Base-by-base conservation (phyloP, 2,888 invertebrate species). In the Cephus pulcher region DNA sequence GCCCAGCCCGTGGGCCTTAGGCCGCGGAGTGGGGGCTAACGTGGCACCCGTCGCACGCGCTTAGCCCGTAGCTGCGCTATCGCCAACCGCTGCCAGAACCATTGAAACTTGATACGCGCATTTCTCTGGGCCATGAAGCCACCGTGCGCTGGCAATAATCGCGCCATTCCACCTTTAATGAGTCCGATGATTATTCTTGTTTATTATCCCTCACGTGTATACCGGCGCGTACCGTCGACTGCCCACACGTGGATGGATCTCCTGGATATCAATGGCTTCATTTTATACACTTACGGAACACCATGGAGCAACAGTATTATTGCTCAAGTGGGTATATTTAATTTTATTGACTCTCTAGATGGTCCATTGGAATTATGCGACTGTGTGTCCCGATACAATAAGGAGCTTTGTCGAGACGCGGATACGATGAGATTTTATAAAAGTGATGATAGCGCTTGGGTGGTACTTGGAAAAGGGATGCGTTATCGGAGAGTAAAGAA, bases 61-160 rank as follows among this genome's bases (percentile, higher is more conserved):
- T 40, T 69, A 74, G 78, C 75, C 75, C 78, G 69, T 69, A 69
- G 74, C 77, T 74, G 32, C 74, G 35, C 69, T 77, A 73, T 69
- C 75, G 78, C 78, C 34, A 70, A 74, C 69, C 78, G 75, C 75
- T 75, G 78, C 75, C 78, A 78, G 73, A 74, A 78, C 74, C 78
- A 75, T 78, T 78, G 78, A 78, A 78, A 78, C 78, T 74, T 70
- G 78, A 78, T 78, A 74, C 75, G 69, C 34, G 75, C 78, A 70
- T 78, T 78, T 78, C 74, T 75, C 78, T 37, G 75, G 71, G 56
- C 75, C 78, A 74, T 78, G 78, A 78, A 78, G 78, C 78, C 78
- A 78, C 78, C 75, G 78, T 78, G 40, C 70, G 78, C 78, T 78
- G 74, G 77, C 74, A 78, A 78, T 78, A 78, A 78, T 75, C 78